Conservation (phyloP, 2,888 invertebrate species). For the Stenodema calcarata region DNA sequence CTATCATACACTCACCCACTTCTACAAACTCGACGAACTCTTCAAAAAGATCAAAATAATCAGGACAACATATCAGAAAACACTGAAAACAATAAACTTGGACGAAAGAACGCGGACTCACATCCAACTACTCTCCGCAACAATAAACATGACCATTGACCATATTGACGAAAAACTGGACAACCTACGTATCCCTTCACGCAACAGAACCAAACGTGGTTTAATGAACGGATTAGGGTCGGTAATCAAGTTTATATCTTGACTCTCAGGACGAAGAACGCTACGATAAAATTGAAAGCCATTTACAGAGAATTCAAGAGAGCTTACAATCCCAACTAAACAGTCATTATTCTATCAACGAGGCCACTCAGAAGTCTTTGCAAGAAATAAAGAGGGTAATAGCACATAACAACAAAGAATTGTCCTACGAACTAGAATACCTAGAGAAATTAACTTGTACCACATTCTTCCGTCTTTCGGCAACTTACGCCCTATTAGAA, state of each 20-base stretch:
- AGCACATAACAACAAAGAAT: too few species aligned
- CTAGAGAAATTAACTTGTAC: neutral
- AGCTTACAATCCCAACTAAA: neutral
- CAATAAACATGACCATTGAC: neutral
- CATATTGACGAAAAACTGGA: neutral
- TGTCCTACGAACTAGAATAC: neutral
- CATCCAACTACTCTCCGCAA: neutral
- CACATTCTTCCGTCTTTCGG: neutral
- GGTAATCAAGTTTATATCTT: neutral
- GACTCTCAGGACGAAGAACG: neutral
- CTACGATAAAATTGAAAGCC: neutral
- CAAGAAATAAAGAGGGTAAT: neutral
- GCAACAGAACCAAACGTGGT: constrained; percentile 10
- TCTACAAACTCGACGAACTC: neutral
- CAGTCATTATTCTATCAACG: neutral
- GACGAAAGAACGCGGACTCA: neutral
- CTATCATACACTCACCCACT: neutral
- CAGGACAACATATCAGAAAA: too few species aligned
- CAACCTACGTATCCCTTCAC: neutral
- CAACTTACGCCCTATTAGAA: neutral
- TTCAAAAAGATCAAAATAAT: neutral
- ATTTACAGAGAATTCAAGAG: neutral
- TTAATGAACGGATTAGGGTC: constrained; percentile 29
- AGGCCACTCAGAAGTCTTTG: neutral
- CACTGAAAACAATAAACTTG: too few species aligned